These are phyloP conservation scores for Amblyjoppa fuscipennis DNA, from an alignment of 2,888 invertebrate species.

Conservation along the genomic window DNA sequence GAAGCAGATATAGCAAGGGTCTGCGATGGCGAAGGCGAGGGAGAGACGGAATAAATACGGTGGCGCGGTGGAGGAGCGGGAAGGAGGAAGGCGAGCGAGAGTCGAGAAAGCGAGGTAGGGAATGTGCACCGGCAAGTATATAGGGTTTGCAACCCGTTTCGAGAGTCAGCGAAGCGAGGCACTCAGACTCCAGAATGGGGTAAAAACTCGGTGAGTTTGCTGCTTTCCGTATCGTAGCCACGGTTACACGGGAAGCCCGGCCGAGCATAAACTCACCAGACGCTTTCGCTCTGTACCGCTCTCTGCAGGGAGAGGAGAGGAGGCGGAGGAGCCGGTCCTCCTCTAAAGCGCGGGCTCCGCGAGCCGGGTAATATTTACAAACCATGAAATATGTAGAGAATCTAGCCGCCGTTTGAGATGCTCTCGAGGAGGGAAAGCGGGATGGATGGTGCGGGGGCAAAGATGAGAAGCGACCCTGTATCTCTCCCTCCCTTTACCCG, in stretches of 20 bases:
- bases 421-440: conserved; percentile 33
- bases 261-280: conserved; percentile 81
- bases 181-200: conserved; percentile 83
- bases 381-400: conserved; percentile 80
- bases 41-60: conserved; percentile 44
- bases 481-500: conserved; percentile 15
- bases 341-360: conserved; percentile 38
- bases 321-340: conserved; percentile 5
- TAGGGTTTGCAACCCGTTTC: conserved; percentile 80
- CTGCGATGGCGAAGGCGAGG: conserved; percentile 31
- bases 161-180: conserved; percentile 83
- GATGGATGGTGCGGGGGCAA: conserved; percentile 11
- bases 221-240: conserved; percentile 77
- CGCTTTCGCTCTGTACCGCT: conserved; percentile 71
- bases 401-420: conserved; percentile 74
- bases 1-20: conserved; percentile 62
- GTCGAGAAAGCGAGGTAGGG: conserved; percentile 51
- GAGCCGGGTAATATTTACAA: conserved; percentile 81
- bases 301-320: neutral
- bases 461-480: neutral
- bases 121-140: conserved; percentile 58
- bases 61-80: conserved; percentile 40
- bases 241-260: conserved; percentile 80
- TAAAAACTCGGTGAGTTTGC: conserved; percentile 82
- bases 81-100: conserved; percentile 50